Evolutionary conservation across 2,888 invertebrate species (phyloP), one percentile per base, ranked within the genome.

Genomic region (Drosophila aldrichi): DNA sequence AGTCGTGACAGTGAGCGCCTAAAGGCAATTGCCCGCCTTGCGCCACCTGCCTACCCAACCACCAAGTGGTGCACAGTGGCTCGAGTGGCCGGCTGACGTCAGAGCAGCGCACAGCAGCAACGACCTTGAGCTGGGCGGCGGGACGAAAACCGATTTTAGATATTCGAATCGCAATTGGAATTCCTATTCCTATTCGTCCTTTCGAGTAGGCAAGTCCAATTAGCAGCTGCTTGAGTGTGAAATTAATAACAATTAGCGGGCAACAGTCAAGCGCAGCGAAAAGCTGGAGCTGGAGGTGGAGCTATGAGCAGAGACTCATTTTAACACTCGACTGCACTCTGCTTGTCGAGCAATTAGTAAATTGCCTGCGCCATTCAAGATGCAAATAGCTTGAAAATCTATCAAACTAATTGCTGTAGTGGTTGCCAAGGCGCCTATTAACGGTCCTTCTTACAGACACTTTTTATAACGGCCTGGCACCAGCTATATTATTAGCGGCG

Each of bases 211-310:
- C 57, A 60, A 36, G 64, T 66, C 71, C 83, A 80, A 87, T 83
- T 79, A 79, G 74, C 74, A 77, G 72, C 75, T 81, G 82, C 60
- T 66, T 73, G 69, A 79, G 85, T 83, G 88, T 87, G 88, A 83
- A 84, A 83, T 84, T 84, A 81, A 73, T 79, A 83, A 76, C 76
- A 74, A 69, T 64, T 74, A 57, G 64, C 52, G 64, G 76, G 9
- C 48, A n/a, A 51, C 43, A 55, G 22, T 32, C 55, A 18, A 55
- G 29, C 58, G 60, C 57, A 32, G 43, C 34, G 10, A 48, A 48
- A 25, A 14, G 52, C 48, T 59, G 48, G 20, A 14, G 62, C 40
- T 59, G 48, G 20, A 14, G 62, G 22, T 29, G 1, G 0, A 29
- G 6, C 29, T 29, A 1, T 1, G 29, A 20, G 22, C 55, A 43